phyloP scores from a whole-genome alignment of 2,113 vertebrate genomes.

The Pteropus alecto region DNA sequence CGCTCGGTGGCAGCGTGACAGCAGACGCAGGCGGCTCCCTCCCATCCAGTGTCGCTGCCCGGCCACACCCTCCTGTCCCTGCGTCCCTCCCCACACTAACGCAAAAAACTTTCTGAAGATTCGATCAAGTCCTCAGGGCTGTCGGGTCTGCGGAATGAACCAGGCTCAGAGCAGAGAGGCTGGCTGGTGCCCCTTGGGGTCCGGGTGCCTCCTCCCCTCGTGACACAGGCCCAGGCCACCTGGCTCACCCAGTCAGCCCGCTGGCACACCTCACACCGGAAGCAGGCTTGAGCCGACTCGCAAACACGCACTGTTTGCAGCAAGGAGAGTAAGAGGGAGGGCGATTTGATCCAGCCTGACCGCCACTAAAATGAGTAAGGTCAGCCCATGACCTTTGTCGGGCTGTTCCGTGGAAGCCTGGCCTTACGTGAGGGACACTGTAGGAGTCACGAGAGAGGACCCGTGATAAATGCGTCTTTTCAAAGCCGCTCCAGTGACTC shows the following conservation, averaged over 20 bases:
- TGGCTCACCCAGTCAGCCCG: fast-evolving
- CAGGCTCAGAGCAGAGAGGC: neutral
- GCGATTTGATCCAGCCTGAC: fast-evolving
- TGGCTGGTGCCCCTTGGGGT: fast-evolving
- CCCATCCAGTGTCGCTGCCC: fast-evolving
- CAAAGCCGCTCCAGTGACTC: neutral
- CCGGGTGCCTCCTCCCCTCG: neutral
- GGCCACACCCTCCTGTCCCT: fast-evolving
- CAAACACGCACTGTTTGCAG: neutral
- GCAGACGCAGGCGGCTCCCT: neutral
- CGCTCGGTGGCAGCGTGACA: neutral
- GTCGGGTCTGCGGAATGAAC: neutral
- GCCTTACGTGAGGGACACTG: neutral
- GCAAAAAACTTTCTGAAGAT: neutral
- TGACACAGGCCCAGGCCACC: fast-evolving
- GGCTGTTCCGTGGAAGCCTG: neutral
- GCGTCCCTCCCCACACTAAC: neutral
- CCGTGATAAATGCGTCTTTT: neutral
- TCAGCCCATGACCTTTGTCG: fast-evolving
- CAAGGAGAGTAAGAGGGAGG: neutral
- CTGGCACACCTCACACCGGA: fast-evolving
- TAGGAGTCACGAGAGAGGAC: neutral
- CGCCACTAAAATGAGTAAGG: neutral
- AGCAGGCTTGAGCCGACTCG: fast-evolving
- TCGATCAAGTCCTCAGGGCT: no score